Evolutionary conservation across 2,888 invertebrate species (phyloP).

Genomic region (Diploptera punctata): DNA sequence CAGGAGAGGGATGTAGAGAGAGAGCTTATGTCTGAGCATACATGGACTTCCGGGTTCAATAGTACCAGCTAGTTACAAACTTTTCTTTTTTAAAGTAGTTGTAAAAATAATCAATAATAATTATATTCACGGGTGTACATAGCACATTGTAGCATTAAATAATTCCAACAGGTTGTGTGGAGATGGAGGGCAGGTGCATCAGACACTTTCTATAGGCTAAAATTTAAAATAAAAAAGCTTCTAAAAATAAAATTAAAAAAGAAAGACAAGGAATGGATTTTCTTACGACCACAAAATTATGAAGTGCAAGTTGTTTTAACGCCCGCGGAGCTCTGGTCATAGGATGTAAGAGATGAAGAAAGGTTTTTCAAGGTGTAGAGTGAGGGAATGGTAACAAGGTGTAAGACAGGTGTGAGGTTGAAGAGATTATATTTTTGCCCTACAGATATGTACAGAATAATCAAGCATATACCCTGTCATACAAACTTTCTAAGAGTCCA

Average conservation of each 20-base stretch:
- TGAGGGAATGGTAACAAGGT: conserved; percentile 20
- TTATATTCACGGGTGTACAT: too few species aligned
- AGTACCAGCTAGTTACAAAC: too few species aligned
- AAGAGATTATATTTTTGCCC: not conserved
- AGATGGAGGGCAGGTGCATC: not conserved
- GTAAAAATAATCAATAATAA: too few species aligned
- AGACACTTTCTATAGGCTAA: not conserved
- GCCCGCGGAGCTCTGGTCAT: not conserved
- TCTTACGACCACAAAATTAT: conserved; percentile 14
- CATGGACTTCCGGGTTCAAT: too few species aligned
- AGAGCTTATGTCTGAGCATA: too few species aligned
- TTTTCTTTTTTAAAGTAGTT: too few species aligned
- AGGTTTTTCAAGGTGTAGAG: not conserved
- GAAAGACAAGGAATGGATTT: not conserved
- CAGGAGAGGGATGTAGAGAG: too few species aligned
- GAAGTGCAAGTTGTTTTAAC: conserved; percentile 13
- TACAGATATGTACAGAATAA: conserved; percentile 14
- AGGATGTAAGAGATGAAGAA: not conserved
- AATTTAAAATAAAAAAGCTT: conserved; percentile 4
- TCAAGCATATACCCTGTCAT: too few species aligned
- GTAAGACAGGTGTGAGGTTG: conserved; percentile 9
- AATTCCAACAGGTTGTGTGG: not conserved
- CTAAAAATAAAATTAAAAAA: not conserved
- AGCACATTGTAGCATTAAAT: too few species aligned
- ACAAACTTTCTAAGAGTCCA: too few species aligned